Conservation (phyloP, 2,888 invertebrate species). For the Platerodrilus igneus region DNA sequence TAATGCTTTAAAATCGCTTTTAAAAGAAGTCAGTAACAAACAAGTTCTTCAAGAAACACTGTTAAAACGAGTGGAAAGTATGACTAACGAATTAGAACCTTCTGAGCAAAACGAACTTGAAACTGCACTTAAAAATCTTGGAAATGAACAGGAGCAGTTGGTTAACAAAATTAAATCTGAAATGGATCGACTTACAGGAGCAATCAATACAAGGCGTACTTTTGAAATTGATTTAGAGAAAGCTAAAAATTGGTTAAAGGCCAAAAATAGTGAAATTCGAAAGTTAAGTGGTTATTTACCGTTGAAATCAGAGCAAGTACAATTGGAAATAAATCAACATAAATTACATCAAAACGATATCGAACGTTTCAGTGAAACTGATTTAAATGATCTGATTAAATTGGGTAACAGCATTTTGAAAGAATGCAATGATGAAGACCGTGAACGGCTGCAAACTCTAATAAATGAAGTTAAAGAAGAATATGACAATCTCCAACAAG, state of each 20-base stretch:
- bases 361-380: constrained; percentile 70
- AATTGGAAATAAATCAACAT: constrained; percentile 72
- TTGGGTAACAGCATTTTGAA: constrained; percentile 72
- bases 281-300: constrained; percentile 74
- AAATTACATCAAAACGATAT: constrained; percentile 73
- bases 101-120: constrained; percentile 78
- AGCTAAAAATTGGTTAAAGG: constrained; percentile 75
- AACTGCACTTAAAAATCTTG: constrained; percentile 64
- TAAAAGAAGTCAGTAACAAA: constrained; percentile 83
- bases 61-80: constrained; percentile 76
- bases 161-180: constrained; percentile 67
- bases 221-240: constrained; percentile 75
- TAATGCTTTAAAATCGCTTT: constrained; percentile 64
- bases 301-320: constrained; percentile 74
- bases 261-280: constrained; percentile 69
- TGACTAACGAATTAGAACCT: constrained; percentile 80
- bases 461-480: constrained; percentile 66
- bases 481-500: constrained; percentile 67
- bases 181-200: constrained; percentile 65
- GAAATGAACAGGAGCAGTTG: constrained; percentile 71
- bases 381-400: constrained; percentile 69
- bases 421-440: constrained; percentile 73
- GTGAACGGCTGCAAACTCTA: constrained; percentile 60
- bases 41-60: constrained; percentile 76
- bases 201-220: constrained; percentile 67